Base-by-base conservation (phyloP, 2,113 vertebrate species). In the human (Homo sapiens) region DNA sequence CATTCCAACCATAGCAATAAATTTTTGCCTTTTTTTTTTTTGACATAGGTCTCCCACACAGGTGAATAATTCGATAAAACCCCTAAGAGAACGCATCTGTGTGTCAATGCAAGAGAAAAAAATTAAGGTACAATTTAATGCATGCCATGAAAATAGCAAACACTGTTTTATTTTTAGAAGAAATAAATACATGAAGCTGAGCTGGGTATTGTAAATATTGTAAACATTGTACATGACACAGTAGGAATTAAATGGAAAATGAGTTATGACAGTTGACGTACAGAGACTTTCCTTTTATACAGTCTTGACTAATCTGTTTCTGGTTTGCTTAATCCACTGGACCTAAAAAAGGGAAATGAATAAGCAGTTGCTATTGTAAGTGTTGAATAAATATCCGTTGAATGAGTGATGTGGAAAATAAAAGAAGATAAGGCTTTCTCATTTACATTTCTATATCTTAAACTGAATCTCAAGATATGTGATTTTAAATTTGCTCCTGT, bases 31-130 rank as follows among this genome's bases (percentile, higher is more conserved):
- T 23, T 80, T 61, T n/a, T 80, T 76, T 90, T 96, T 97, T 97
- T 84, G 90, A 92, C 90, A 1, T 40, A 99, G 99, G 90, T 99
- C 99, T 98, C 99, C 99, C 1, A 98, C 97, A 97, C 99, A 98
- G 98, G 96, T 98, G 30, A 98, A 40, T 80, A 99, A 98, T 96
- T 98, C 98, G 96, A 98, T 99, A 96, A 99, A 99, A 98, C 98
- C 99, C 93, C 98, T 99, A 45, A 98, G 97, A 97, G 98, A 99
- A 93, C 98, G 99, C 66, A 89, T 99, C 98, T 98, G 98, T 96
- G 99, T 98, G 89, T 98, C 97, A 64, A 68, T 98, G 86, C 98
- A 98, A 97, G 98, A 98, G 97, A 98, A 98, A 94, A 98, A 98
- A 96, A 95, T 95, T 64, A 99, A 99, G 99, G 99, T 99, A 99